Percentiles rank a stretch among this genome's conserved stretches.
Conservation (phyloP, 2,113 vertebrate genomes). For the Carettochelys insculpta region DNA sequence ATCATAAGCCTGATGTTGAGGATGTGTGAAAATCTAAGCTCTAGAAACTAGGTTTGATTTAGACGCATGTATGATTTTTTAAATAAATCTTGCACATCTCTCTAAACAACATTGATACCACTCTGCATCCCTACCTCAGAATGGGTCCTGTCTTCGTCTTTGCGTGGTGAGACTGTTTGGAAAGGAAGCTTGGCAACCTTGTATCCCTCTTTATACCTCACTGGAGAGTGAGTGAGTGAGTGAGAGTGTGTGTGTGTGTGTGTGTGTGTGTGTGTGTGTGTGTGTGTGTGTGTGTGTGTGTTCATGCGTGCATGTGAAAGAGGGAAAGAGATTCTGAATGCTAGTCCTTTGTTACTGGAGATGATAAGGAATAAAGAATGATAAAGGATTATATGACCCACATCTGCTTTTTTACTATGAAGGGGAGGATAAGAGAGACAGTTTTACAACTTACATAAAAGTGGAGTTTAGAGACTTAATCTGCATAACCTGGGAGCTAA, state of each 20-base stretch:
- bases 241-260: too few relatives aligned
- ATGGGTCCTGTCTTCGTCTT: rapidly evolving
- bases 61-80: slow-evolving; percentile 5
- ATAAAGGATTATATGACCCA: not conserved
- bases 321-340: too few relatives aligned
- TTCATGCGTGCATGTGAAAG: too few relatives aligned
- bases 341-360: too few relatives aligned
- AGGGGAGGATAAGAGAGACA: not conserved
- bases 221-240: too few relatives aligned
- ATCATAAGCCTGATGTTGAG: not conserved
- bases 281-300: too few relatives aligned
- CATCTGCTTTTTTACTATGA: not conserved
- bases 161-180: not conserved
- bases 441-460: not conserved
- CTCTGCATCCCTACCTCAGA: not conserved
- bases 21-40: not conserved
- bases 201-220: not conserved
- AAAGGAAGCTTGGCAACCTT: not conserved
- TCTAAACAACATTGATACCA: not conserved
- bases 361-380: too few relatives aligned
- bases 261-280: too few relatives aligned
- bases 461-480: not conserved
- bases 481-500: not conserved
- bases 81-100: not conserved
- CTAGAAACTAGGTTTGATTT: not conserved